phyloP scores from a whole-genome alignment of 2,888 invertebrate genomes.

The Acleris sparsana region DNA sequence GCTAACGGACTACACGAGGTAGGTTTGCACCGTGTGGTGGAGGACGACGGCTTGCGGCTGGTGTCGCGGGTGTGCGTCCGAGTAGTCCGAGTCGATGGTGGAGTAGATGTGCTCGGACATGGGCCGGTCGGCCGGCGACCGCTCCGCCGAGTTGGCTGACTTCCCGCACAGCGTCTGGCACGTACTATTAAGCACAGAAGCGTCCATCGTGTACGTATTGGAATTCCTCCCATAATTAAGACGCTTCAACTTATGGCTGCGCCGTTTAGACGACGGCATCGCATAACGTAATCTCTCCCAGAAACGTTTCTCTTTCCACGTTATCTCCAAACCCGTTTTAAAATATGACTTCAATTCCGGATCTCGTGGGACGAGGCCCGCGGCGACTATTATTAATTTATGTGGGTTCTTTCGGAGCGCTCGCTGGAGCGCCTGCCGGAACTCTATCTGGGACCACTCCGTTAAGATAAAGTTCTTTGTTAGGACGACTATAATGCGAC shows the following conservation, averaged over 20 bases:
- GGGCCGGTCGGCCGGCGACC: constrained; percentile 87
- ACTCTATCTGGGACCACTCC: constrained; percentile 96
- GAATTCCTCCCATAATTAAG: constrained; percentile 90
- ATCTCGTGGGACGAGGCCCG: constrained; percentile 91
- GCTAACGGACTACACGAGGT: constrained; percentile 54
- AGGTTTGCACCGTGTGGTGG: constrained; percentile 80
- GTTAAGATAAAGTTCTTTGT: constrained; percentile 95
- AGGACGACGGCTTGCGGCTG: constrained; percentile 76
- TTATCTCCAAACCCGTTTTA: constrained; percentile 92
- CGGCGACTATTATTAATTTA: constrained; percentile 93
- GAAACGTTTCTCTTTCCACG: constrained; percentile 96
- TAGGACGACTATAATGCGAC: constrained; percentile 93
- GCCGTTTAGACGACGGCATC: constrained; percentile 91
- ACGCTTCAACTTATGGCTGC: constrained; percentile 79
- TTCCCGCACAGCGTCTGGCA: constrained; percentile 84
- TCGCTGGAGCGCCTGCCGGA: constrained; percentile 94
- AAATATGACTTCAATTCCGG: constrained; percentile 94
- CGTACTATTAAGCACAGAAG: constrained; percentile 84
- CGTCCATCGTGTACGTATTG: constrained; percentile 93
- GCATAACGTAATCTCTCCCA: constrained; percentile 97
- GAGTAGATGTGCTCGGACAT: constrained; percentile 95
- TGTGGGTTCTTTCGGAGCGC: constrained; percentile 92
- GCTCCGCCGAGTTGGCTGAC: constrained; percentile 79
- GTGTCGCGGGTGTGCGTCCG: constrained; percentile 76
- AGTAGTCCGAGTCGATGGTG: constrained; percentile 94